Conservation (phyloP, 1,140 invertebrate genomes). For the Hetaerina americana region DNA sequence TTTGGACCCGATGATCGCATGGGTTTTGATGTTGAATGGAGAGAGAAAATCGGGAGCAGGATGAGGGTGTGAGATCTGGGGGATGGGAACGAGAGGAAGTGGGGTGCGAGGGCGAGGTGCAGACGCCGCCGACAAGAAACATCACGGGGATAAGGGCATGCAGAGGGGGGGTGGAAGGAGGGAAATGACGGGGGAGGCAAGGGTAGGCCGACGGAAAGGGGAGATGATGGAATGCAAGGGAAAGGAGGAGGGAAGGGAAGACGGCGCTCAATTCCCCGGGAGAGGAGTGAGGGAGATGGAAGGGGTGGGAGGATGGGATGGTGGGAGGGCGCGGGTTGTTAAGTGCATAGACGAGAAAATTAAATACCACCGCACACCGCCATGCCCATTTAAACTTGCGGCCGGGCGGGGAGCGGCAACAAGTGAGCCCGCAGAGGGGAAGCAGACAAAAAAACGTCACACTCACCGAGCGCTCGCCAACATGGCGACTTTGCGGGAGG, state of each 20-base stretch:
- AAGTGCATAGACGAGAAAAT: not conserved
- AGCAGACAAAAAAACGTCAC: not conserved
- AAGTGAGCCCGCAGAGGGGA: not conserved
- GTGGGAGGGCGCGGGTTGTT: not conserved
- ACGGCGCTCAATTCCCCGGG: no score
- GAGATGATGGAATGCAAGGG: no score
- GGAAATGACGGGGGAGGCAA: no score
- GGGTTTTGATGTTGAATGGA: no score
- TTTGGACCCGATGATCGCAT: no score
- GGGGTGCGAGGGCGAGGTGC: not conserved
- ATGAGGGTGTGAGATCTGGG: not conserved
- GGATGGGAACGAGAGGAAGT: not conserved
- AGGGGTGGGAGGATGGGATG: not conserved
- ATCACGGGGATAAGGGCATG: no score
- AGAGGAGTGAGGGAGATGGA: no score
- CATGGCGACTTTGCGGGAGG: not conserved
- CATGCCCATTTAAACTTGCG: not conserved
- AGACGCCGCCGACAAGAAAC: no score
- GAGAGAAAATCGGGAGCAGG: not conserved
- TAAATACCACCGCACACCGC: not conserved
- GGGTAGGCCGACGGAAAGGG: no score
- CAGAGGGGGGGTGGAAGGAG: no score
- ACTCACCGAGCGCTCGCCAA: not conserved
- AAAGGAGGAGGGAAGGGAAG: no score
- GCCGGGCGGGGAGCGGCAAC: not conserved